Base-by-base conservation (phyloP, 2,888 invertebrate species). In the Phengaris alcon region DNA sequence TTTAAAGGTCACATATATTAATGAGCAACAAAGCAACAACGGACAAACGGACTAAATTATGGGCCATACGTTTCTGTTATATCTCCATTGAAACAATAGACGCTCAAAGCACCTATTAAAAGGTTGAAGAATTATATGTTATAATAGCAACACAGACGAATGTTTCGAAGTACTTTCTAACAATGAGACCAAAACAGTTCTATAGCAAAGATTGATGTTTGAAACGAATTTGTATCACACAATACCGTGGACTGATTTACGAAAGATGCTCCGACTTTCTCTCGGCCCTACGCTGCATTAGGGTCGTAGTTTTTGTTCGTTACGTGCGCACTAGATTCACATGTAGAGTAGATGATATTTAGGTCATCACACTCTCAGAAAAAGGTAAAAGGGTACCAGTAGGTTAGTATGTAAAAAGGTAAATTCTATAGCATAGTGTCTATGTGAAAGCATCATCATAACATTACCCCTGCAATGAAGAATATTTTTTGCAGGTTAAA, bases 181-280 rank as follows among this genome's bases (percentile, higher is more conserved):
- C 82, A 86, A 87, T 82, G 80, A 83, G 81, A 86, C 82, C 80
- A 87, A 85, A 82, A 83, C 82, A 79, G 77, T 80, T 82, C 81
- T 82, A 83, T 82, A 83, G 82, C 83, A 85, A 85, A 89, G 89
- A 88, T 87, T 88, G 87, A 89, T 88, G 85, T 81, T 82, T 78
- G 80, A 85, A 80, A 86, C 84, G 84, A 88, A 89, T 89, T 82
- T 87, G 86, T 86, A 89, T 87, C 87, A 82, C 79, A 90, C 87
- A 88, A 90, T 86, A 82, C 83, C 78, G 78, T 83, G 85, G 80
- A 82, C 84, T 85, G 83, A 87, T 88, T 88, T 86, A 86, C 85
- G 85, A 89, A 89, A 88, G 87, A 87, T 85, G 84, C 82, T 83
- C 82, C 77, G 84, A 89, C 92, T 93, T 93, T 93, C 93, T 86